Evolutionary conservation across 2,113 vertebrate species (phyloP).

Genomic region (Lagopus leucura): DNA sequence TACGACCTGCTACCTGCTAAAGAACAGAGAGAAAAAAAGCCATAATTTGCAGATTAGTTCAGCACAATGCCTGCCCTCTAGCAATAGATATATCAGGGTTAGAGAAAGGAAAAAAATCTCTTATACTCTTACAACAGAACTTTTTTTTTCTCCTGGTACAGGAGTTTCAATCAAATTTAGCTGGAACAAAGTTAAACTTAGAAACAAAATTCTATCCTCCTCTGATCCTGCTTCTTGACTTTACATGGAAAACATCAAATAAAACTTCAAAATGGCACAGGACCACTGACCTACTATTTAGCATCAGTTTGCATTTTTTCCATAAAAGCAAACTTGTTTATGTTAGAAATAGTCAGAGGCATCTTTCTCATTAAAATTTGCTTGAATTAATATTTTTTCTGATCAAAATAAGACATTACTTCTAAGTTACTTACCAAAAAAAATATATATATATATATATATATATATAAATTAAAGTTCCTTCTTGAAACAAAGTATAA

Average conservation of each 20-base stretch:
- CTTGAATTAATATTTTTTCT: background rate
- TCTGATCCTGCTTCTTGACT: background rate
- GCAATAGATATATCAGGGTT: background rate
- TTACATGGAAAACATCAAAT: background rate
- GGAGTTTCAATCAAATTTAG: background rate
- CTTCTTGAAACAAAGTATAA: slow-evolving; percentile 20
- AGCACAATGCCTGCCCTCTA: background rate
- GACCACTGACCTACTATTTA: slow-evolving; percentile 16
- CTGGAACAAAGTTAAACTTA: background rate
- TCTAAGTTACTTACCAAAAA: background rate
- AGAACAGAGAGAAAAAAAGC: background rate
- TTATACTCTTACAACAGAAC: accelerated
- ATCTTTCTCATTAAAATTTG: slow-evolving; percentile 30
- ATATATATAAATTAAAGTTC: background rate
- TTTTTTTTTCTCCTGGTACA: background rate
- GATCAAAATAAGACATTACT: slow-evolving; percentile 30
- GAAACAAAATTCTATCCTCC: background rate
- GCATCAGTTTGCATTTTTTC: slow-evolving; percentile 12
- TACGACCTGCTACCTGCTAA: background rate
- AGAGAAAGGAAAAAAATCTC: background rate
- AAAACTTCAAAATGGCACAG: slow-evolving; percentile 6
- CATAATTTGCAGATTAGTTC: background rate
- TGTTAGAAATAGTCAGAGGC: background rate
- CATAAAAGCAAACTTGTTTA: background rate
- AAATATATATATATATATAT: background rate